phyloP scores from a whole-genome alignment of 2,113 vertebrate species.

The Okapia johnstoni region DNA sequence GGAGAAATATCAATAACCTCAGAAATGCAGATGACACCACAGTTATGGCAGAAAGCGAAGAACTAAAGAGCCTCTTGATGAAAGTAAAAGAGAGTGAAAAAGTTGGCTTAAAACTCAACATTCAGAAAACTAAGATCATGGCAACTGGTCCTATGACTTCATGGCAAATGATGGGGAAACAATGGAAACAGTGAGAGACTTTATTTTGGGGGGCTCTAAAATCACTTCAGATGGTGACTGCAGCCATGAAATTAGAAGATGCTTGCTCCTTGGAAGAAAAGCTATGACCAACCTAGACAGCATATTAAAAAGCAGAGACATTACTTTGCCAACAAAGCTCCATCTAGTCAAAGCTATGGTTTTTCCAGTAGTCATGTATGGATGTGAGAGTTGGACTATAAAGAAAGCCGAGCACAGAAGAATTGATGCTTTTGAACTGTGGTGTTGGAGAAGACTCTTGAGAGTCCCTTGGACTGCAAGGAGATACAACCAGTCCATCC shows the following conservation, averaged over 20 bases:
- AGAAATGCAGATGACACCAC: neutral
- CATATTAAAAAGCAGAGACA: neutral
- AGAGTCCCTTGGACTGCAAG: neutral
- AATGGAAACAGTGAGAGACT: neutral
- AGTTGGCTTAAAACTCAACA: neutral
- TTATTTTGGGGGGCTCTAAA: accelerated
- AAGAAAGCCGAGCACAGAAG: accelerated
- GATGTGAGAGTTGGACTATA: neutral
- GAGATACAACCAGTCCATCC: neutral
- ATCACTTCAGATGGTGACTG: neutral
- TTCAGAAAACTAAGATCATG: neutral
- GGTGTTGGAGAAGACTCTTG: neutral
- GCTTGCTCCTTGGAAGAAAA: neutral
- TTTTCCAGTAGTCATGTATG: neutral
- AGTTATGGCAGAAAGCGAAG: neutral
- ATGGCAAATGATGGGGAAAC: neutral
- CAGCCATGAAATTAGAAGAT: neutral
- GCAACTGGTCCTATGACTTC: neutral
- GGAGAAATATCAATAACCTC: neutral
- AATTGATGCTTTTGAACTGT: neutral
- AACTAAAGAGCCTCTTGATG: neutral
- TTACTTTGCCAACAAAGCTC: neutral
- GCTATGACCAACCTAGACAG: neutral
- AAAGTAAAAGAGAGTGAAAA: neutral
- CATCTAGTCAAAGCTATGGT: neutral